Percentiles rank a stretch among this genome's conserved stretches.
These are phyloP conservation scores for Tachuris rubrigastra DNA, from an alignment of 2,113 vertebrate species.

Conservation along the genomic window DNA sequence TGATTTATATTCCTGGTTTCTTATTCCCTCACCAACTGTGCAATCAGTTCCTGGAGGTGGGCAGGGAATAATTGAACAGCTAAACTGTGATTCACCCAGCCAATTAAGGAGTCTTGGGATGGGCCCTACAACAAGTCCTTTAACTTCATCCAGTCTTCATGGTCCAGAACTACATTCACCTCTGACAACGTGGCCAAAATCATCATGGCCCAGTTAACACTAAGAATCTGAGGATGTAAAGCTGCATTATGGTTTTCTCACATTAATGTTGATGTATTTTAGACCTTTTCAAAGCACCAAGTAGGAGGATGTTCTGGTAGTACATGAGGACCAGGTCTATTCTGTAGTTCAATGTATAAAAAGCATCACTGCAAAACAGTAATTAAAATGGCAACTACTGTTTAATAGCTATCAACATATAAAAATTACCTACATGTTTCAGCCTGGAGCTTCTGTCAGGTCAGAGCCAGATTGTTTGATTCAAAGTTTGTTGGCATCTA, in stretches of 20 bases:
- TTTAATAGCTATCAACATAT: not conserved
- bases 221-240: not conserved
- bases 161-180: not conserved
- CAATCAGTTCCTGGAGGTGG: conserved; percentile 34
- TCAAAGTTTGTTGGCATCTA: not conserved
- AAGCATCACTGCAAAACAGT: not conserved
- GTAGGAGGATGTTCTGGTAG: not conserved
- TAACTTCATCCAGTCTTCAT: not conserved
- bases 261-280: not conserved
- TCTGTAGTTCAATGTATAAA: not conserved
- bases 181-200: not conserved
- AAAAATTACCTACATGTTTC: not conserved
- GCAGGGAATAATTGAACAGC: conserved; percentile 41
- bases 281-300: not conserved
- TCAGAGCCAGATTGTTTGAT: not conserved
- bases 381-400: conserved; percentile 4
- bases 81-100: conserved; percentile 62
- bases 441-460: not conserved
- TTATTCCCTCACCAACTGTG: conserved; percentile 41
- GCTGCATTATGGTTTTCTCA: not conserved
- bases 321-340: not conserved
- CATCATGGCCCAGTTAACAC: not conserved
- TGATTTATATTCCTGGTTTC: conserved; percentile 52
- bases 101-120: conserved; percentile 36
- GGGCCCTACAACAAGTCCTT: not conserved